Percentiles rank a stretch among this genome's conserved stretches.
phyloP scores from a whole-genome alignment of 2,888 invertebrate genomes.

The Stegana nigrithorax region DNA sequence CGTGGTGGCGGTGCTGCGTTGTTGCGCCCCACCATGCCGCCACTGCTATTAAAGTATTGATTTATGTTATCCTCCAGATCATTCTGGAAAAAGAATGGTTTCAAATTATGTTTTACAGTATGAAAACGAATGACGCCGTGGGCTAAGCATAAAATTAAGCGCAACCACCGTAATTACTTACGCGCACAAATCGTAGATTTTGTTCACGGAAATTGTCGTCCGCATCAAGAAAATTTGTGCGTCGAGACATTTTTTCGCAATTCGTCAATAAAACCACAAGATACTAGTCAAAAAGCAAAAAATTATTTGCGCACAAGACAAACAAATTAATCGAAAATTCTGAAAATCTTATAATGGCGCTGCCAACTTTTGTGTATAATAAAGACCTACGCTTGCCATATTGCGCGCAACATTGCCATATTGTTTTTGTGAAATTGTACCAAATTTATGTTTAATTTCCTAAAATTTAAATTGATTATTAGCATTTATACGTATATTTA shows the following conservation, averaged over 20 bases:
- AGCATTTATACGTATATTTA: too few relatives aligned
- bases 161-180: conserved; percentile 44
- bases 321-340: background rate
- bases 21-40: conserved; percentile 3
- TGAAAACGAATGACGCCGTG: background rate
- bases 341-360: background rate
- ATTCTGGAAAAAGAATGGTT: conserved; percentile 34
- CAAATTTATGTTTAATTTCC: too few relatives aligned
- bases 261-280: background rate
- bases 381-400: too few relatives aligned
- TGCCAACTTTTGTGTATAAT: too few relatives aligned
- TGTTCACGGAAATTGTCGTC: conserved; percentile 74
- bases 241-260: conserved; percentile 41
- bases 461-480: too few relatives aligned
- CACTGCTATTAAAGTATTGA: conserved; percentile 68
- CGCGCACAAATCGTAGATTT: conserved; percentile 69
- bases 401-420: too few relatives aligned
- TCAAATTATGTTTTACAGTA: background rate
- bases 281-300: too few relatives aligned
- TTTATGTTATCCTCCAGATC: conserved; percentile 73
- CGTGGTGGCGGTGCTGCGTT: conserved; percentile 46
- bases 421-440: too few relatives aligned
- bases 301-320: background rate
- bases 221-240: conserved; percentile 72
- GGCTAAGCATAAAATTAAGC: background rate